A percentile compares a stretch with the other conserved stretches of the same genome.
Evolutionary conservation across 2,888 invertebrate species (phyloP).

Genomic region (Trisateles emortualis): DNA sequence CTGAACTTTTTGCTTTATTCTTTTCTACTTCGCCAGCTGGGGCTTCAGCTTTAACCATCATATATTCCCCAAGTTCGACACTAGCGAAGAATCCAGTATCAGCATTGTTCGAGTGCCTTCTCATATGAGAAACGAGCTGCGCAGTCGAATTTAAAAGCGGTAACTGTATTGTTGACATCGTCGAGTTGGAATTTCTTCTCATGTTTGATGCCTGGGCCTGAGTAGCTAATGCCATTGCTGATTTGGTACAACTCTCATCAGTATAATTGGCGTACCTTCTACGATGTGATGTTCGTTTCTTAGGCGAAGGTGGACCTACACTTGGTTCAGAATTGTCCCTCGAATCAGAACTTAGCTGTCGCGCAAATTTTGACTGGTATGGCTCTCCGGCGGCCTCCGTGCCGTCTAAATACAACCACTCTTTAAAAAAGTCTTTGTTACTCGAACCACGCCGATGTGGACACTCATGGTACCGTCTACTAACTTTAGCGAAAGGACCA

Average conservation of each 20-base stretch:
- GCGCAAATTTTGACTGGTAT: conserved; percentile 83
- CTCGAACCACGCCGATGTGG: conserved; percentile 71
- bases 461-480: conserved; percentile 76
- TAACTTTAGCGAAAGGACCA: conserved; percentile 80
- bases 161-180: conserved; percentile 88
- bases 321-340: conserved; percentile 83
- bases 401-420: conserved; percentile 80
- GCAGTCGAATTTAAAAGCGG: conserved; percentile 83
- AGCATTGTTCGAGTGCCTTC: conserved; percentile 88
- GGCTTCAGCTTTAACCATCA: conserved; percentile 84
- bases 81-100: conserved; percentile 87
- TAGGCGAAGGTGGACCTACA: conserved; percentile 81
- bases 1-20: conserved; percentile 86
- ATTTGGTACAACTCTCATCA: conserved; percentile 82
- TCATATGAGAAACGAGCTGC: conserved; percentile 82
- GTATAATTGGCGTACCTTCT: conserved; percentile 78
- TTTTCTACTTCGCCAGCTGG: conserved; percentile 77
- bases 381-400: conserved; percentile 77
- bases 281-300: conserved; percentile 73
- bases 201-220: conserved; percentile 80
- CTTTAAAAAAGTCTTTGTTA: conserved; percentile 79
- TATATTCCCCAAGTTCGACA: conserved; percentile 83
- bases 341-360: conserved; percentile 85
- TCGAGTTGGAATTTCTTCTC: conserved; percentile 88
- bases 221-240: conserved; percentile 80